A percentile compares a stretch with the other conserved stretches of the same genome.
Evolutionary conservation across 2,797 vertebrate genomes (phyloP).

Genomic region (Oceanodroma leucorhoa): DNA sequence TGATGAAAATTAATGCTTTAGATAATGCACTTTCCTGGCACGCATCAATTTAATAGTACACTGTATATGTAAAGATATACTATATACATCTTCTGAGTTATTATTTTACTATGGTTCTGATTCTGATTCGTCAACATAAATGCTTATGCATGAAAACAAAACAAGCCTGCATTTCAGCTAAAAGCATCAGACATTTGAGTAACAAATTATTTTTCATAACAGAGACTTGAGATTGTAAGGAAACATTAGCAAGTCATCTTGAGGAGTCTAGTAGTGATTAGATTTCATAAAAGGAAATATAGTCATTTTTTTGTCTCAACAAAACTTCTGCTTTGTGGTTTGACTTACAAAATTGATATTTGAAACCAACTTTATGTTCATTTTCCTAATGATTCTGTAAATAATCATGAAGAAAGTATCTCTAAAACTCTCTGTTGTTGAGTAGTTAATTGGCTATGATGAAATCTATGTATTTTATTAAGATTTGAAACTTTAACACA

Average conservation of each 20-base stretch:
- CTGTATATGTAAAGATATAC: background rate
- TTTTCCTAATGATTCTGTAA: background rate
- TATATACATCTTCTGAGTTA: background rate
- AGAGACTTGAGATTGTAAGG: background rate
- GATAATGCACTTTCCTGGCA: background rate
- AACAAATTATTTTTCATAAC: background rate
- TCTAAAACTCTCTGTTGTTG: background rate
- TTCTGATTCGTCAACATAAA: background rate
- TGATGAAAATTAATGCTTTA: background rate
- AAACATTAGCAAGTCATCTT: background rate
- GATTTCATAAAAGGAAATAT: background rate
- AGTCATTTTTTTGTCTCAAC: background rate
- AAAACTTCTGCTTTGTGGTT: background rate
- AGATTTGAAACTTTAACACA: background rate
- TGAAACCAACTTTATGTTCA: background rate
- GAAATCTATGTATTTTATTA: background rate
- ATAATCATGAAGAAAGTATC: background rate
- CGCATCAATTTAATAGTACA: accelerated
- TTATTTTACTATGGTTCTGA: background rate
- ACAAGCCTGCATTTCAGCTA: background rate
- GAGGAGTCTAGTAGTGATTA: background rate
- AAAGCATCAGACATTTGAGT: background rate
- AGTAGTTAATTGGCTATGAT: background rate
- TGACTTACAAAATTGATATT: background rate
- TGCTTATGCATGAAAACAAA: background rate